These are phyloP conservation scores for Meda fulgida DNA, from an alignment of 2,797 vertebrate genomes.

Conservation along the genomic window DNA sequence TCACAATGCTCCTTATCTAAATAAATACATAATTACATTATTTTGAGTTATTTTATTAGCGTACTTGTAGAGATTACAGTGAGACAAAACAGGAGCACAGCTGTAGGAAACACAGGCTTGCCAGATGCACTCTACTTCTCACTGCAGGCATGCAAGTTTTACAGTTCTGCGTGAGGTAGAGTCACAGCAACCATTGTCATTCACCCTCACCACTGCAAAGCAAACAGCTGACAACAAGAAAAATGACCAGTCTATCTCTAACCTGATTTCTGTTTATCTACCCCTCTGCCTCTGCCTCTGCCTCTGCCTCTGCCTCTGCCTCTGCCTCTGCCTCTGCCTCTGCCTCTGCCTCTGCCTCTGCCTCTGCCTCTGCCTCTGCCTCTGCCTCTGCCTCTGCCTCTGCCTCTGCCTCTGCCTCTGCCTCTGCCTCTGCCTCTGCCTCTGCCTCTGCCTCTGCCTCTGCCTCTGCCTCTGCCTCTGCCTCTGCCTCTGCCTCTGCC, in stretches of 20 bases:
- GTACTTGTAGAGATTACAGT: neutral
- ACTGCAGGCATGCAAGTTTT: neutral
- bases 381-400: no score
- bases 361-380: no score
- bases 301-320: no score
- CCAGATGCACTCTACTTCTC: neutral
- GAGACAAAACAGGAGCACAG: neutral
- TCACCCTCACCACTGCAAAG: constrained; percentile 2
- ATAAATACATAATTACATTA: neutral
- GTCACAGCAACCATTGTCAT: constrained; percentile 1
- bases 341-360: no score
- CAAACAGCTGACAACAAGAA: constrained; percentile 32
- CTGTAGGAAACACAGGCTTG: neutral
- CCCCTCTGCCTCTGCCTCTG: no score
- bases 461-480: no score
- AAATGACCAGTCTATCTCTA: constrained; percentile 19
- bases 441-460: no score
- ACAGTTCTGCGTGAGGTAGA: neutral
- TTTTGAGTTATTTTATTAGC: neutral
- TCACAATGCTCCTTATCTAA: neutral
- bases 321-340: no score
- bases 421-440: no score
- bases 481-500: no score
- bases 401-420: no score
- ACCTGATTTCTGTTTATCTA: constrained; percentile 17